phyloP scores from a whole-genome alignment of 2,888 invertebrate species.

The Rhagium mordax region DNA sequence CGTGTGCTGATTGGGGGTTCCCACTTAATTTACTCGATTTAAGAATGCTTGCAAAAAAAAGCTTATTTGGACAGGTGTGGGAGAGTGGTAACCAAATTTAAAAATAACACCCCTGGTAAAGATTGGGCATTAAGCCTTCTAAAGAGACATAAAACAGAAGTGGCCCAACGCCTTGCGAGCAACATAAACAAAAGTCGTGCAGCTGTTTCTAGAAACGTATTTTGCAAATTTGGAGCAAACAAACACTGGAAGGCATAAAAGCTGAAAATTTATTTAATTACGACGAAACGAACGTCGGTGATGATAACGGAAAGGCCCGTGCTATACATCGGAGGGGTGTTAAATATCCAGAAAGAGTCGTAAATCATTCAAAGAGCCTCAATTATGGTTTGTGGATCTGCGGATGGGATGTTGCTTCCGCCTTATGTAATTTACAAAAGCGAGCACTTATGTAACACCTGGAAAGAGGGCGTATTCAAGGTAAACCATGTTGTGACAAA shows the following conservation, averaged over 20 bases:
- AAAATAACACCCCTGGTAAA: conserved; percentile 48
- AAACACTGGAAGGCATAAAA: conserved; percentile 50
- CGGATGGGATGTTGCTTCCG: conserved; percentile 59
- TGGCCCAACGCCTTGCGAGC: conserved; percentile 31
- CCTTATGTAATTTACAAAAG: conserved; percentile 63
- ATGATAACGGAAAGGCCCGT: background rate
- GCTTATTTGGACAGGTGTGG: conserved; percentile 50
- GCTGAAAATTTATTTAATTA: conserved; percentile 40
- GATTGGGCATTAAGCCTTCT: conserved; percentile 49
- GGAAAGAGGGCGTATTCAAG: conserved; percentile 51
- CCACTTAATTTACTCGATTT: conserved; percentile 50
- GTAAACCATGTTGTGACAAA: conserved; percentile 38
- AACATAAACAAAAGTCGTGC: conserved; percentile 36
- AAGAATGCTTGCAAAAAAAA: conserved; percentile 50
- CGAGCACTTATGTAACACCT: conserved; percentile 25
- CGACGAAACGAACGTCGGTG: conserved; percentile 1
- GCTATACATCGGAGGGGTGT: conserved; percentile 45
- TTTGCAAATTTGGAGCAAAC: conserved; percentile 50
- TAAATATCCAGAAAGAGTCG: conserved; percentile 61
- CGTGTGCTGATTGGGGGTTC: conserved; percentile 49
- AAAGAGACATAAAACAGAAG: conserved; percentile 49
- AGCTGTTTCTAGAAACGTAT: conserved; percentile 35
- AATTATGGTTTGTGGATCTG: conserved; percentile 61
- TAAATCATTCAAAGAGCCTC: conserved; percentile 59
- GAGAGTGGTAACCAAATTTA: conserved; percentile 44